Base-by-base conservation (phyloP, 2,797 vertebrate species). In the Gymnocypris eckloni region DNA sequence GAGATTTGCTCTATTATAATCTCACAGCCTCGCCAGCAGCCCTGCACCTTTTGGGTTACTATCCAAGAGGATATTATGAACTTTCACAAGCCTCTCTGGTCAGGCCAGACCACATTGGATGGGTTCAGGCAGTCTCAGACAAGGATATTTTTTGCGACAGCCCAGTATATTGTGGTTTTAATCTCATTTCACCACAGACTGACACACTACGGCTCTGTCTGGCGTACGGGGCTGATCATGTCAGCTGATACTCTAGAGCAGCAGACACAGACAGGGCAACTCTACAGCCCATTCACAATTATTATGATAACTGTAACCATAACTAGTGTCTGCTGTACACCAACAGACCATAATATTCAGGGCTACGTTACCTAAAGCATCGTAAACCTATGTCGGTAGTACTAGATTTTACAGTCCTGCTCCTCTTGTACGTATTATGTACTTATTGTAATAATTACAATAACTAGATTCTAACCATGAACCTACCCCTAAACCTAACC, bases 111-210 rank as follows among this genome's bases (percentile, higher is more conserved):
- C 72, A 84, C 66, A 33, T 56, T 67, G 81, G 37, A 67, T 39
- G 80, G 77, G 28, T 41, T 86, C 72, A 22, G 28, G 28, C 48
- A 64, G 64, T 81, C 71, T 45, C 79, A 89, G 75, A 86, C 84
- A 37, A 81, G 72, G 67, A 77, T 64, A 80, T 85, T 79, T 59
- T 75, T 84, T 43, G 5, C 70, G 61, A 86, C 37, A 59, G n/a
- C 22, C 50, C 39, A 70, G 80, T 86, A 28, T 52, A 83, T 69
- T 86, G 50, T 56, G 61, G 41, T 64, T 86, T 86, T 83, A 86
- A 88, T 81, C 86, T 81, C 13, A 84, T 83, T 86, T 84, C 86
- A 64, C 9, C 67, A 70, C 41, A 52, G 39, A 66, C 41, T 79
- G 71, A 84, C 66, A 45, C 86, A 81, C 22, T 41, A 22, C 13